These are phyloP conservation scores for Scyliorhinus canicula DNA, from an alignment of 2,797 vertebrate species.

Conservation along the genomic window DNA sequence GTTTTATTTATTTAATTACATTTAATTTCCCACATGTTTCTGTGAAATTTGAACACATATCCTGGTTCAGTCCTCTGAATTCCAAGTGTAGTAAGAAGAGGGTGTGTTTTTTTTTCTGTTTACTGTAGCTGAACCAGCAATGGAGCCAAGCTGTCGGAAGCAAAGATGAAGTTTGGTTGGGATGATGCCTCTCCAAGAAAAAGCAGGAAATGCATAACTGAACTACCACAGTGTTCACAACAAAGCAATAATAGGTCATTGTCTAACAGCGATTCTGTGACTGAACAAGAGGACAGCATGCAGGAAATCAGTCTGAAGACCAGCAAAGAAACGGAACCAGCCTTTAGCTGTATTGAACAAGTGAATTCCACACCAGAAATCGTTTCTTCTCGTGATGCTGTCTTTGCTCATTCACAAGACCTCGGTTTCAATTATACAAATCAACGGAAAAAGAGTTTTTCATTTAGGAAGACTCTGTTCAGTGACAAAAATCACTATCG, in stretches of 20 bases:
- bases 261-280: not conserved
- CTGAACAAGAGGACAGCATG: not conserved
- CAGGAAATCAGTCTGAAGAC: not conserved
- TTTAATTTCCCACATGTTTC: no score
- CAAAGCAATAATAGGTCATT: not conserved
- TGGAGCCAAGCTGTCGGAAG: not conserved
- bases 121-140: not conserved
- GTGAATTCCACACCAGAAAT: slow-evolving; percentile 1
- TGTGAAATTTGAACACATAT: no score
- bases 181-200: not conserved
- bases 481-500: not conserved
- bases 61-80: no score
- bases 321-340: not conserved
- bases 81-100: no score
- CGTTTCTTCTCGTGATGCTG: not conserved
- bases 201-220: not conserved
- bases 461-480: not conserved
- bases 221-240: not conserved
- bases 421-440: not conserved
- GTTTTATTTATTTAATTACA: no score
- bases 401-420: not conserved
- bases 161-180: not conserved
- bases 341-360: not conserved
- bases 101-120: no score
- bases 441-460: not conserved